phyloP scores from a whole-genome alignment of 2,113 vertebrate species.

The Tetraodon nigroviridis region DNA sequence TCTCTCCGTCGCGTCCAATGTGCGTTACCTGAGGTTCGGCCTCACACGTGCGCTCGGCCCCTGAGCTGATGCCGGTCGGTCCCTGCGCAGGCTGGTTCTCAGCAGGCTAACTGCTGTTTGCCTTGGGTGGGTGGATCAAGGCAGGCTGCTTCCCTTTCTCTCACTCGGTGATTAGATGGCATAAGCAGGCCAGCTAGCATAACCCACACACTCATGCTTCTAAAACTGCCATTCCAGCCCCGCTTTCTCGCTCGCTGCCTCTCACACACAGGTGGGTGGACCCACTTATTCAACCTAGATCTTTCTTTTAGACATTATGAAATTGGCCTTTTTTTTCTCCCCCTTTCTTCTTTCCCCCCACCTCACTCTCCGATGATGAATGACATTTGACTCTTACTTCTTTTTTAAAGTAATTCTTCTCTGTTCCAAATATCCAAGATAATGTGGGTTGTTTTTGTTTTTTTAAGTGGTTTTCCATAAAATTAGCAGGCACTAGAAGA shows the following conservation, averaged over 20 bases:
- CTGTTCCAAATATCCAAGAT: too few species aligned
- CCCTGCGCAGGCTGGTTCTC: slow-evolving; percentile 34
- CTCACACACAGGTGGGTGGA: slow-evolving; percentile 78
- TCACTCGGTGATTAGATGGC: slow-evolving; percentile 70
- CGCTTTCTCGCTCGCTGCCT: slow-evolving; percentile 66
- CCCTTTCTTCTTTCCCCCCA: slow-evolving; percentile 43
- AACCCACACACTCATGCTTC: slow-evolving; percentile 80
- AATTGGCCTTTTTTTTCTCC: slow-evolving; percentile 51
- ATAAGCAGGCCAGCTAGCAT: slow-evolving; percentile 67
- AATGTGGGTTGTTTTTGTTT: too few species aligned
- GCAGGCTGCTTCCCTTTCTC: slow-evolving; percentile 72
- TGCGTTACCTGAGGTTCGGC: slow-evolving; percentile 53
- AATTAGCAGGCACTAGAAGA: too few species aligned
- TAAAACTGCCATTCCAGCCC: slow-evolving; percentile 67
- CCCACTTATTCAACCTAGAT: slow-evolving; percentile 77
- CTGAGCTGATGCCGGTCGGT: slow-evolving; percentile 48
- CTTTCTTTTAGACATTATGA: slow-evolving; percentile 74
- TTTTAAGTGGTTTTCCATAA: slow-evolving; percentile 8
- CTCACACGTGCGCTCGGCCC: slow-evolving; percentile 43
- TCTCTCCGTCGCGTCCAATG: slow-evolving; percentile 50
- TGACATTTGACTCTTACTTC: slow-evolving; percentile 24
- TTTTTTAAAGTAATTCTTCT: too few species aligned
- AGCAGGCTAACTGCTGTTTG: slow-evolving; percentile 67
- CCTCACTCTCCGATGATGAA: slow-evolving; percentile 39
- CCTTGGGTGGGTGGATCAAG: slow-evolving; percentile 77